Evolutionary conservation across 2,888 invertebrate genomes (phyloP).

Genomic region (Muscina levida): DNA sequence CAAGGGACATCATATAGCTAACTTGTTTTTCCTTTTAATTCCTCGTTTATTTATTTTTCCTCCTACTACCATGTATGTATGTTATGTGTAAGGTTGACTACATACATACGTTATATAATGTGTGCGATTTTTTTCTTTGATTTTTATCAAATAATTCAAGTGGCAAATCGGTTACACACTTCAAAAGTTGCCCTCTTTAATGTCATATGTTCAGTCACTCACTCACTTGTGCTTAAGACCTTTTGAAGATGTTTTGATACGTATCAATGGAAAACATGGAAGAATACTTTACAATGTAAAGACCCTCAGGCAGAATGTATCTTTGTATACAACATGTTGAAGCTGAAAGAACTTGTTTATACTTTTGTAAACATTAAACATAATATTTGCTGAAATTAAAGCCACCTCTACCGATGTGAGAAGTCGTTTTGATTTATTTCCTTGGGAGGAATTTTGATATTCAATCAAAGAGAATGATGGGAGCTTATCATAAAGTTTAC

Average conservation of each 20-base stretch:
- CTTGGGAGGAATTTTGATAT: slow-evolving; percentile 6
- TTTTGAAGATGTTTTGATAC: slow-evolving; percentile 34
- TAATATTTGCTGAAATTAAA: slow-evolving; percentile 30
- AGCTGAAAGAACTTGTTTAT: slow-evolving; percentile 19
- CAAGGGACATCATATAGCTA: slow-evolving; percentile 26
- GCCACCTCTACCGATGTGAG: background rate
- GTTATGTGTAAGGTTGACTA: slow-evolving; percentile 21
- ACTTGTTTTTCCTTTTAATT: slow-evolving; percentile 30
- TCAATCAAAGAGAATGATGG: background rate
- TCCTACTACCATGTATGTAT: background rate
- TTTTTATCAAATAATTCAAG: slow-evolving; percentile 77
- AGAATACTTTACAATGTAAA: slow-evolving; percentile 11
- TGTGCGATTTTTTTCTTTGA: slow-evolving; percentile 66
- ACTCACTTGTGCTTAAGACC: slow-evolving; percentile 38
- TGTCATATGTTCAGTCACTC: slow-evolving; percentile 41
- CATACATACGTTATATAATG: slow-evolving; percentile 25
- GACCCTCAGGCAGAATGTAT: slow-evolving; percentile 15
- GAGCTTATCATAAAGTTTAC: too few species aligned
- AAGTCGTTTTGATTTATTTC: slow-evolving; percentile 4
- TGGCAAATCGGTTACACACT: slow-evolving; percentile 78
- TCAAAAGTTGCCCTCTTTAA: slow-evolving; percentile 70
- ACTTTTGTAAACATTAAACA: slow-evolving; percentile 24
- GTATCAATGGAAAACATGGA: slow-evolving; percentile 16
- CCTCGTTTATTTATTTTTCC: slow-evolving; percentile 1
- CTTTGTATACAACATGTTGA: too few species aligned